Base-by-base conservation (phyloP, 2,888 invertebrate species). In the Tholera decimalis region DNA sequence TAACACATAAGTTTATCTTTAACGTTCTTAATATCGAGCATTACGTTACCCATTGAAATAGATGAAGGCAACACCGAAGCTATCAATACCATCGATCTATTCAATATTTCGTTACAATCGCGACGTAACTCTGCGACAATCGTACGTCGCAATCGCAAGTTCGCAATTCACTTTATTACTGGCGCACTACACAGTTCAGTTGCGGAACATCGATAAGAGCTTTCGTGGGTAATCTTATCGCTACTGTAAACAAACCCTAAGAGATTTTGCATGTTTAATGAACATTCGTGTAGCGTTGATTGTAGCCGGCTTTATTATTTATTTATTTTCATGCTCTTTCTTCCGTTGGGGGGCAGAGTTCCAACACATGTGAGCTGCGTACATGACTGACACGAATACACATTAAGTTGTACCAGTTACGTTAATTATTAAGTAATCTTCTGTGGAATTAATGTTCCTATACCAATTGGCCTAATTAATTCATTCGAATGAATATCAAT, bases 241-340 rank as follows among this genome's bases (percentile, higher is more conserved):
- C 61, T 65, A 59, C 69, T 59, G 77, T 67, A 73, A 73, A 63
- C 64, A 73, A 70, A 73, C 70, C 55, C 50, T 57, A 57, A 43
- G 28, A 80, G 53, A 73, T 77, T 79, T 79, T 77, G 81, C 78
- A 85, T 87, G 80, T 86, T 87, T 83, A 84, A 84, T 82, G 78
- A 82, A 74, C 73, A 77, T 76, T 80, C 67, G 65, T 80, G 77
- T 80, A 84, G 50, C 66, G 59, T 56, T 70, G 70, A 79, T 59
- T 74, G 43, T 67, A 65, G 63, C 37, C 24, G 33, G 49, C n/a
- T 46, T 56, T 64, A 65, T 61, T 62, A 65, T 61, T 73, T 65
- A 74, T 78, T 65, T 77, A 73, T 15, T 49, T 73, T 65, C 47
- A 54, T 54, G 50, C n/a, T 58, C 37, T 55, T 64, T 59, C 51